Evolutionary conservation across 2,888 invertebrate species (phyloP).

Genomic region (Lampropteryx suffumata): DNA sequence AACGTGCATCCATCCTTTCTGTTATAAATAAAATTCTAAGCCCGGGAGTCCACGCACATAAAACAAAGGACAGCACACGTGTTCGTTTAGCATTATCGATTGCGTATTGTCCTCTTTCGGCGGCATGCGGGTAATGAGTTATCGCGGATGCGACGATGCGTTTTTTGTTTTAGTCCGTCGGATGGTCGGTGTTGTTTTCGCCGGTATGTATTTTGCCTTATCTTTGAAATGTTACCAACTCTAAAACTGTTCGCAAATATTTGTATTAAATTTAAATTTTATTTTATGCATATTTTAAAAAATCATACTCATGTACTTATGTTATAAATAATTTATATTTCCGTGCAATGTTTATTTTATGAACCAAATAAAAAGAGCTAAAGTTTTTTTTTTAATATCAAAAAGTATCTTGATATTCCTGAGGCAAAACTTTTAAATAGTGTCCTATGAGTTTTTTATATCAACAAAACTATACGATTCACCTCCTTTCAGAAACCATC

Average conservation of each 20-base stretch:
- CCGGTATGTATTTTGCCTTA: conserved; percentile 19
- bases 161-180: conserved; percentile 57
- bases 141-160: conserved; percentile 66
- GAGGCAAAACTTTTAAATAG: not conserved
- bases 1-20: not conserved
- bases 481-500: conserved; percentile 37
- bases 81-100: conserved; percentile 76
- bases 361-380: too few relatives aligned
- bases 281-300: too few relatives aligned
- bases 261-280: too few relatives aligned
- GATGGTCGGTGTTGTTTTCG: conserved; percentile 26
- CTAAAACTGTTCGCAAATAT: too few relatives aligned
- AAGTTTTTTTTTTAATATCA: too few relatives aligned
- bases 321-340: too few relatives aligned
- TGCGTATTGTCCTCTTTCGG: conserved; percentile 65
- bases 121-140: conserved; percentile 73
- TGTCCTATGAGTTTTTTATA: not conserved
- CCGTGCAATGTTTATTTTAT: too few relatives aligned
- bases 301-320: too few relatives aligned
- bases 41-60: conserved; percentile 36
- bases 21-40: conserved; percentile 14
- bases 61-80: conserved; percentile 69
- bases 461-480: conserved; percentile 36
- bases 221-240: conserved; percentile 1
- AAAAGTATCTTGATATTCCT: too few relatives aligned